A percentile compares a stretch with the other conserved stretches of the same genome.
These are phyloP conservation scores for Monopis laevigella DNA, from an alignment of 2,888 invertebrate genomes.

Conservation along the genomic window DNA sequence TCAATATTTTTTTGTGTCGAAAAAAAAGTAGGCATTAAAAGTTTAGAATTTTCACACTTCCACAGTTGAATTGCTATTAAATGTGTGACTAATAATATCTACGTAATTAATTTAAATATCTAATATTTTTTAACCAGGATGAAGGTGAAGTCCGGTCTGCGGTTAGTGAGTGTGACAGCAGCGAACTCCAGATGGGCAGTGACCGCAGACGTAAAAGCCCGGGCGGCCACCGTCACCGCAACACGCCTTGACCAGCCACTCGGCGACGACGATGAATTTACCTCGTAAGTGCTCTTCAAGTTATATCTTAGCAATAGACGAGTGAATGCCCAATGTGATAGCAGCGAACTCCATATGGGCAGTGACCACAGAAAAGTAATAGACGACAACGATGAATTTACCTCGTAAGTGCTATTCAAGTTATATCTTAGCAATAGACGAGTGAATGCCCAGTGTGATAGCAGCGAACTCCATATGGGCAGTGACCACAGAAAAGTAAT, in stretches of 20 bases:
- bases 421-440: too few species aligned
- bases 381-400: conserved; percentile 43
- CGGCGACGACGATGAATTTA: conserved; percentile 42
- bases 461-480: too few species aligned
- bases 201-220: conserved; percentile 87
- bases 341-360: conserved; percentile 84
- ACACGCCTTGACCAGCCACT: conserved; percentile 66
- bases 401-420: conserved; percentile 37
- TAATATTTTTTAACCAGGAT: conserved; percentile 72
- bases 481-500: too few species aligned
- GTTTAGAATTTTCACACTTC: too few species aligned
- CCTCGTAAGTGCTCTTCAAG: conserved; percentile 37
- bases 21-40: too few species aligned
- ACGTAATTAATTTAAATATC: too few species aligned
- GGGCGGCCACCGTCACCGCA: conserved; percentile 89
- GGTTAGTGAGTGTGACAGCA: conserved; percentile 84
- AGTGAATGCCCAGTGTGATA: too few species aligned
- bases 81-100: too few species aligned
- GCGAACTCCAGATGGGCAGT: conserved; percentile 86
- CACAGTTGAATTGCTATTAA: too few species aligned
- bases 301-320: too few species aligned
- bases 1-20: too few species aligned
- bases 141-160: conserved; percentile 87
- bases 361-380: conserved; percentile 86
- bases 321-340: too few species aligned